Conservation (phyloP, 2,797 vertebrate genomes). For the Antennarius maculatus region DNA sequence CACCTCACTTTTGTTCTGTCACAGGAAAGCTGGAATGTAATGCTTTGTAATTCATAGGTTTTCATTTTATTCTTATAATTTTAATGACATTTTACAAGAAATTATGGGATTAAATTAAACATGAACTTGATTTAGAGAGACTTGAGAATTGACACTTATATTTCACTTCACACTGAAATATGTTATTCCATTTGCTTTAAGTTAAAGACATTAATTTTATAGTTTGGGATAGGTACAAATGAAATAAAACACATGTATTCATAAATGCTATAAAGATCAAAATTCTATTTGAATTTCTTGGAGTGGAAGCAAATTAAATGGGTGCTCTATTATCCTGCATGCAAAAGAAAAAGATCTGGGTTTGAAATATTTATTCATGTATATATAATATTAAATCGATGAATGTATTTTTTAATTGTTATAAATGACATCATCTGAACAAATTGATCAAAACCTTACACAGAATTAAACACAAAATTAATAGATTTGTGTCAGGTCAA, state of each 20-base stretch:
- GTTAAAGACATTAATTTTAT: not conserved
- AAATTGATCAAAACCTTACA: slow-evolving; percentile 1
- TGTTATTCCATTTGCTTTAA: not conserved
- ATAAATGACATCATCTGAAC: slow-evolving; percentile 1
- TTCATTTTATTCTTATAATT: slow-evolving; percentile 5
- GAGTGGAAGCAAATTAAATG: not conserved
- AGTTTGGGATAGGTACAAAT: not conserved
- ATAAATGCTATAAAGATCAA: not conserved
- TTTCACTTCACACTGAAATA: not conserved
- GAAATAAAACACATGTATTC: not conserved
- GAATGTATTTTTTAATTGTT: not conserved
- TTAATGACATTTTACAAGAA: not conserved
- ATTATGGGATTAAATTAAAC: too few relatives aligned
- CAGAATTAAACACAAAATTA: not conserved
- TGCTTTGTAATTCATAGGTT: slow-evolving; percentile 1
- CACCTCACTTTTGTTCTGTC: slow-evolving; percentile 21
- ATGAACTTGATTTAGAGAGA: not conserved
- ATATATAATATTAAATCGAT: too few relatives aligned
- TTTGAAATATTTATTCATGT: too few relatives aligned
- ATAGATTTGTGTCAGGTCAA: slow-evolving; percentile 7
- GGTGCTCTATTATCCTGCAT: not conserved
- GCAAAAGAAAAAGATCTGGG: too few relatives aligned
- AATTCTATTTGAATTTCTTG: not conserved
- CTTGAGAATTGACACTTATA: not conserved
- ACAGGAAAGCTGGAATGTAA: slow-evolving; percentile 16